phyloP scores from a whole-genome alignment of 2,888 invertebrate genomes.

The Drosophila anomalata region DNA sequence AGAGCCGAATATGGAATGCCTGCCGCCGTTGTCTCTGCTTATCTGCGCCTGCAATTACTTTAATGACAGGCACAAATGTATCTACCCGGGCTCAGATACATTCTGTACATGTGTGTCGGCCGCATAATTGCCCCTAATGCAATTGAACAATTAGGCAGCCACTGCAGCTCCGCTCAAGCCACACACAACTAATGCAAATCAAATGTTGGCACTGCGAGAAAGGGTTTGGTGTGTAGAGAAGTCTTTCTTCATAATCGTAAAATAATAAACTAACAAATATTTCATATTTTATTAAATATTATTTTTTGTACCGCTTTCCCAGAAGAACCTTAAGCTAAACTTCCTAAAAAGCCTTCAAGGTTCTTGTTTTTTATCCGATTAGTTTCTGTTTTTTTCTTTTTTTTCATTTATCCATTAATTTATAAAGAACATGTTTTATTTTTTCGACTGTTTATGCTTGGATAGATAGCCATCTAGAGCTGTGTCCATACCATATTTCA shows the following conservation, averaged over 20 bases:
- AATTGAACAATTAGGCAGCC: slow-evolving; percentile 67
- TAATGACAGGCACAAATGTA: slow-evolving; percentile 30
- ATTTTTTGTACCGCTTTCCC: no score
- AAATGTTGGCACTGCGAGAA: slow-evolving; percentile 17
- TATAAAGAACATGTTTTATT: slow-evolving; percentile 1
- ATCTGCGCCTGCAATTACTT: slow-evolving; percentile 41
- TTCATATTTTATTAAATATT: no score
- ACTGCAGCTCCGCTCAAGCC: slow-evolving; percentile 39
- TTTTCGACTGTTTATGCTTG: slow-evolving; percentile 18
- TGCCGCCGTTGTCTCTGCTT: slow-evolving; percentile 8
- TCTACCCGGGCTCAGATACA: slow-evolving; percentile 22
- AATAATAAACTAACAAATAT: no score
- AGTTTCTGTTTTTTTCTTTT: no score
- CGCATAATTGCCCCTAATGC: slow-evolving; percentile 74
- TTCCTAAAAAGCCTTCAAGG: background rate
- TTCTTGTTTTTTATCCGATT: background rate
- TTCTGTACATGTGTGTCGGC: slow-evolving; percentile 34
- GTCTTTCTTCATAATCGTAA: no score
- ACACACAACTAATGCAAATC: slow-evolving; percentile 21
- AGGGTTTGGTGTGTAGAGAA: background rate
- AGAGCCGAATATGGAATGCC: background rate
- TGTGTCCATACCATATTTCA: slow-evolving; percentile 44
- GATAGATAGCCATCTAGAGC: slow-evolving; percentile 36
- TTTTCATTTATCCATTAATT: background rate
- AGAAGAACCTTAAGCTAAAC: no score